Evolutionary conservation across 2,888 invertebrate species (phyloP), one percentile per base, ranked within the genome.

Genomic region (Drosophila percnosoma): DNA sequence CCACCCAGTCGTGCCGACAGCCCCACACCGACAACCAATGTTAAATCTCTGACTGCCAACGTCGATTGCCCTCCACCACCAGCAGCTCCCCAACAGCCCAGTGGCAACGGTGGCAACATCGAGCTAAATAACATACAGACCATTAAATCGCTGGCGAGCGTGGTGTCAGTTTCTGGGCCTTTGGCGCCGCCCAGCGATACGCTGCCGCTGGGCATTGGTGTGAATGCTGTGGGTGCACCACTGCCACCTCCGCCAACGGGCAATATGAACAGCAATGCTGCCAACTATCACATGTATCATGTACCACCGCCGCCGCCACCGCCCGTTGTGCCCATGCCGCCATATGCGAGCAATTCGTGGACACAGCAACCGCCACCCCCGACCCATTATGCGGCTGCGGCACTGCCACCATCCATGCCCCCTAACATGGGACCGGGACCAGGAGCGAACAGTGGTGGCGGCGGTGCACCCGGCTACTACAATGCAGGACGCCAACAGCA

Each of bases 1-100:
- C 93, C 95, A 31, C 96, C 87, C 95, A 97, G 78, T 67, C 91
- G 92, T 5, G 92, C 92, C 2, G 97, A 97, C 2, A 96, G 96
- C 1, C 92, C 95, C 7, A 75, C 68, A 18, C 57, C 42, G 29
- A 51, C 69, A 4, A 82, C 91, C 27, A 81, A 78, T 18, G 59
- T 80, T 36, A 83, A 86, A 27, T 64, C 76, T 1, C 57, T 67
- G 36, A 52, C 18, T 40, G 15, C 52, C 42, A 65, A 27, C 31
- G 21, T 27, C 36, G 75, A 74, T 1, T 59, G 78, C 11, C 69
- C 73, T 0, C 27, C 59, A 21, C 62, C 61, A 6, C 38, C 70
- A 7, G 48, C 60, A 13, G 24, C 34, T 1, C 57, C 65, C 7
- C 52, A 52, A 45, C 70, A 71, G 24, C 21, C 59, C 8, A 75